Evolutionary conservation across 2,113 vertebrate species (phyloP).

Genomic region (Tachycineta bicolor): DNA sequence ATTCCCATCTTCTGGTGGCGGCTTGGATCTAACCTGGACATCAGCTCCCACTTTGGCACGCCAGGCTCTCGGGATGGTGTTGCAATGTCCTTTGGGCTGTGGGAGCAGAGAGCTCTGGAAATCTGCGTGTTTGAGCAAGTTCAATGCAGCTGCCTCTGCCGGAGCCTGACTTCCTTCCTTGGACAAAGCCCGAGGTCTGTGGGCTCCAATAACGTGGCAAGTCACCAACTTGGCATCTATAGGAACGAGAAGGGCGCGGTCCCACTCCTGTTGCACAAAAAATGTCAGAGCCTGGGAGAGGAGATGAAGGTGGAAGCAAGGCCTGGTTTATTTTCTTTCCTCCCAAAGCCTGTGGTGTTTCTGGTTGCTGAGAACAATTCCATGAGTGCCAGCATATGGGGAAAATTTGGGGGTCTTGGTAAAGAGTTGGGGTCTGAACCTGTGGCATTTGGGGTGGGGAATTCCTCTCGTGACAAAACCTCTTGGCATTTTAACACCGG

Average conservation of each 20-base stretch:
- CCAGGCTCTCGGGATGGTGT: neutral
- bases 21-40: neutral
- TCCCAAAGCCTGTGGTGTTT: neutral
- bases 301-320: neutral
- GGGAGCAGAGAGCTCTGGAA: neutral
- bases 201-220: neutral
- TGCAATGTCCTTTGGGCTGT: neutral
- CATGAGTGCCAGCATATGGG: neutral
- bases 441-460: fast-evolving
- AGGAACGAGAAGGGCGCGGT: neutral
- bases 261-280: neutral
- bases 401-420: neutral
- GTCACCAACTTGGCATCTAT: neutral
- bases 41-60: neutral
- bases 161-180: conserved; percentile 9
- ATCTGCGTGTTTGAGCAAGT: neutral
- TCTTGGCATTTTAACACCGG: neutral
- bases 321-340: neutral
- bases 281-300: neutral
- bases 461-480: neutral
- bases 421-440: neutral
- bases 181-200: neutral
- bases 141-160: neutral
- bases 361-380: neutral
- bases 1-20: neutral